Conservation (phyloP, 2,888 invertebrate genomes). For the Acleris laterana region DNA sequence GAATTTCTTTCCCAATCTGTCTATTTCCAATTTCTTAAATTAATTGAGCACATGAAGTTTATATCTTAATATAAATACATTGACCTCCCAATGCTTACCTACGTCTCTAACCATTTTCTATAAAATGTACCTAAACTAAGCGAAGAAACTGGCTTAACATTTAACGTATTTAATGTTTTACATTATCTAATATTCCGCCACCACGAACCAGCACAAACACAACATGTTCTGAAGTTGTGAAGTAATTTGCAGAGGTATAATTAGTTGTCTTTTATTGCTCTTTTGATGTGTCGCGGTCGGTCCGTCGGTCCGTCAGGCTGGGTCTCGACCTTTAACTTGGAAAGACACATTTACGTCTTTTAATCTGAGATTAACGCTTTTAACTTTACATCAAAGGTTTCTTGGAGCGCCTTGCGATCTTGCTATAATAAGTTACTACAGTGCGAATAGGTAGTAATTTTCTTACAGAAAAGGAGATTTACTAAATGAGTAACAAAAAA, state of each 20-base stretch:
- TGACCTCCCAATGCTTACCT: no score
- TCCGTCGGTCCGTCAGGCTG: constrained; percentile 1
- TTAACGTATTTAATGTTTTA: not conserved
- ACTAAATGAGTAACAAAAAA: no score
- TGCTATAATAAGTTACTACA: not conserved
- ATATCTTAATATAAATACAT: no score
- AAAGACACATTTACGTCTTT: constrained; percentile 34
- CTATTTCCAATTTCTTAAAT: no score
- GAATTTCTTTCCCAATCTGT: no score
- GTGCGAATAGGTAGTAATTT: no score
- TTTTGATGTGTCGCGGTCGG: constrained; percentile 30
- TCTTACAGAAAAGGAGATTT: no score
- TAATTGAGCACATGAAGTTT: no score
- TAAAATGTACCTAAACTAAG: no score
- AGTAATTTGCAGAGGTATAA: constrained; percentile 34
- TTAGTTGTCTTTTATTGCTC: constrained; percentile 35
- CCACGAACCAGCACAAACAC: constrained; percentile 7
- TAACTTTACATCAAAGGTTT: constrained; percentile 30
- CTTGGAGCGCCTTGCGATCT: not conserved
- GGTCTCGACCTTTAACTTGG: constrained; percentile 29
- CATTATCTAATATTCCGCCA: not conserved
- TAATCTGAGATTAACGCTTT: constrained; percentile 29
- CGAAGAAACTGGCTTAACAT: no score
- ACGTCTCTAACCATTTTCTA: no score
- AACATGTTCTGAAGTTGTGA: constrained; percentile 12